Evolutionary conservation across 1,140 invertebrate species (phyloP), one percentile per base, ranked within the genome.

Genomic region (Pseudobourletiella spinata): DNA sequence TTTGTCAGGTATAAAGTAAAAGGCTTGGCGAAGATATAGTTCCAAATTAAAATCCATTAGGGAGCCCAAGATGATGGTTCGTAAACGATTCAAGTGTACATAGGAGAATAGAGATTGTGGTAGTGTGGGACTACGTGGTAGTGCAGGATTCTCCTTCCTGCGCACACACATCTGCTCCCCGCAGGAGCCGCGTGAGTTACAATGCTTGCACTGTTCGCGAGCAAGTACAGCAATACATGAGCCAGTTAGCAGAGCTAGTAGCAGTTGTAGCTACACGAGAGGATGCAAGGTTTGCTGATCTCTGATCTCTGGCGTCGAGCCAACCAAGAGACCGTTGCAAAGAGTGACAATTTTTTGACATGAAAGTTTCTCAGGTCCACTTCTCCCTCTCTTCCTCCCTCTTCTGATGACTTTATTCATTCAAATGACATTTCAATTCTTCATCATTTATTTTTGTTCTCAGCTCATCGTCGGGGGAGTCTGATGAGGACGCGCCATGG

Each of bases 261-360:
- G 26, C n/a, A 24, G 46, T 22, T 20, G 48, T 51, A 20, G n/a
- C 22, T 20, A 24, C 22, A 20, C n/a, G 55, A 28, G 56, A 58
- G 39, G 56, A 44, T 58, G 56, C 35, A 58, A 46, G 56, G 39
- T 58, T 58, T 58, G 56, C n/a, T 58, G 56, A 58, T 58, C 56
- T 51, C 48, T 22, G 48, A 51, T 51, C 48, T 51, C 48, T 51
- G 56, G 56, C 56, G 46, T 58, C 28, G 18, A 43, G 56, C 56
- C 56, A 58, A 46, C 8, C 56, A 46, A 44, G 42, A 58, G 56
- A 57, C 39, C 56, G 42, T 58, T 18, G 56, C 56, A 32, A 57
- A 58, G 25, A 58, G 56, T 58, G 56, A 58, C 56, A 58, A 58
- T 58, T 58, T n/a, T 58, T 39, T 58, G 42, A 58, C 56, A 58